Percentiles rank a stretch among this genome's conserved stretches.
phyloP scores from a whole-genome alignment of 2,797 vertebrate genomes.

The Erpetoichthys calabaricus region DNA sequence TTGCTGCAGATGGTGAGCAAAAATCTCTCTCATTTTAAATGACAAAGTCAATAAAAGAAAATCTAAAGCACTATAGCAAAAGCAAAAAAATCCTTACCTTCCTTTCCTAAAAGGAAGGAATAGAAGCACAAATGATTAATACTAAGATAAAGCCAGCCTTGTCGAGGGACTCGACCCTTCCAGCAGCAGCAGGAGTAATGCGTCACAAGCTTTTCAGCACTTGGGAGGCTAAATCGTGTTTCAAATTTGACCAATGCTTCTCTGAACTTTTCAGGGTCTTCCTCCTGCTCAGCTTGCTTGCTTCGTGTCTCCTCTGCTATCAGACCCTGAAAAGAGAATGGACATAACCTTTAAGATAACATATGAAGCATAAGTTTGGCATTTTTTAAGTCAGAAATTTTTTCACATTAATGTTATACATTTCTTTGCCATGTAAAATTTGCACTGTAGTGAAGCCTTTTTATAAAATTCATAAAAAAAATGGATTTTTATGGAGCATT shows the following conservation, averaged over 20 bases:
- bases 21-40: too few species aligned
- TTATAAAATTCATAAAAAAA: too few species aligned
- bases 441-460: too few species aligned
- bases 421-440: too few species aligned
- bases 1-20: too few species aligned
- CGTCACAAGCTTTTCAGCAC: conserved; percentile 77
- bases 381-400: too few species aligned
- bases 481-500: too few species aligned
- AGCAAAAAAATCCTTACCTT: conserved; percentile 49
- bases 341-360: conserved; percentile 6
- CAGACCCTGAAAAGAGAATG: conserved; percentile 55
- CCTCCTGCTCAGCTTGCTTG: conserved; percentile 73
- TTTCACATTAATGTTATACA: too few species aligned
- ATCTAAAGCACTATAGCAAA: too few species aligned
- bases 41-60: too few species aligned
- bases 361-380: too few species aligned
- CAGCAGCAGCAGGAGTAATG: conserved; percentile 92
- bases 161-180: conserved; percentile 87
- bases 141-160: conserved; percentile 93
- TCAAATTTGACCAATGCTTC: conserved; percentile 80
- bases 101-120: conserved; percentile 91
- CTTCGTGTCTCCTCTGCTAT: conserved; percentile 82
- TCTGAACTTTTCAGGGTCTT: conserved; percentile 79
- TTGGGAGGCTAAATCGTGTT: conserved; percentile 74
- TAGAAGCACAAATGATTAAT: conserved; percentile 95